Percentiles rank a stretch among this genome's conserved stretches.
These are phyloP conservation scores for Danaus plexippus DNA, from an alignment of 1,140 invertebrate species.

Conservation along the genomic window DNA sequence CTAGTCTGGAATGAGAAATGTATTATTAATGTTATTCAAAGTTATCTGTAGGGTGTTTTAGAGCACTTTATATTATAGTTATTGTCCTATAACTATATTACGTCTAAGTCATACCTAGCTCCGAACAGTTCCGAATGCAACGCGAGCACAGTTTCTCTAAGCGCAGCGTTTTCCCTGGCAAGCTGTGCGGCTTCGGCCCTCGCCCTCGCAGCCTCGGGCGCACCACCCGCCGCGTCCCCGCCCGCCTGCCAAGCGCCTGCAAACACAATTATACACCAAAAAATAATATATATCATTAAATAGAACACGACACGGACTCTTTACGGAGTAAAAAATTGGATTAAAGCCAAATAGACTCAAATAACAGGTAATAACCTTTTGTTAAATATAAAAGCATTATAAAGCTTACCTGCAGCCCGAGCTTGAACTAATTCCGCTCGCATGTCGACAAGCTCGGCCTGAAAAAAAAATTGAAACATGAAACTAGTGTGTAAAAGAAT, in stretches of 20 bases:
- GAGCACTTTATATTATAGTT: too few species aligned
- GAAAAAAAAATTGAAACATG: slow-evolving; percentile 53
- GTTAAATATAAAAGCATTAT: too few species aligned
- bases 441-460: slow-evolving; percentile 83
- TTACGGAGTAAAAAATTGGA: too few species aligned
- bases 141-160: slow-evolving; percentile 79
- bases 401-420: slow-evolving; percentile 64
- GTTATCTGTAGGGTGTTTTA: too few species aligned
- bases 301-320: too few species aligned
- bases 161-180: slow-evolving; percentile 79
- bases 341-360: too few species aligned
- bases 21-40: too few species aligned
- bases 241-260: slow-evolving; percentile 43
- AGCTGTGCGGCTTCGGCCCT: slow-evolving; percentile 79
- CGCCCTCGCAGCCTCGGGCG: slow-evolving; percentile 65
- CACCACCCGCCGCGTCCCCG: slow-evolving; percentile 37
- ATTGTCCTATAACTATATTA: too few species aligned
- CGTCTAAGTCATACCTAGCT: slow-evolving; percentile 69
- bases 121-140: slow-evolving; percentile 88
- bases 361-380: too few species aligned
- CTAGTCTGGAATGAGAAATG: slow-evolving; percentile 67
- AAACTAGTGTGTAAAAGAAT: slow-evolving; percentile 20
- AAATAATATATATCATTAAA: neutral
- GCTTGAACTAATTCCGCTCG: slow-evolving; percentile 79
- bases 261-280: slow-evolving; percentile 5